Evolutionary conservation across 1,140 invertebrate genomes (phyloP).

Genomic region (Lordiphosa stackelbergi): DNA sequence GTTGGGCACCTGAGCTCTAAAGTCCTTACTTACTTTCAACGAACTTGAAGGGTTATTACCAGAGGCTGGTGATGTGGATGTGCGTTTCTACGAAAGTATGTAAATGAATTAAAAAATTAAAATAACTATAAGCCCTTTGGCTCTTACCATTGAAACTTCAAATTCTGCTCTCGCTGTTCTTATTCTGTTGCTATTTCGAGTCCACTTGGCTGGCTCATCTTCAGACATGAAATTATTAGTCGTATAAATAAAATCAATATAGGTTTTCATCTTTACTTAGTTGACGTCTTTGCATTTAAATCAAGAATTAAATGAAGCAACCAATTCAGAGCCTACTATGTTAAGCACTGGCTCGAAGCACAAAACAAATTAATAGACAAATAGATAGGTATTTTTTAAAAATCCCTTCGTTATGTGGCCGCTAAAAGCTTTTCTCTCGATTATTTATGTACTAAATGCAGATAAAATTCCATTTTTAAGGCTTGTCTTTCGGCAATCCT

Average conservation of each 20-base stretch:
- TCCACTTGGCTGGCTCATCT: background rate
- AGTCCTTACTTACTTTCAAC: constrained; percentile 1
- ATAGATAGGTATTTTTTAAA: background rate
- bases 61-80: too few species aligned
- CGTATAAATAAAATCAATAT: background rate
- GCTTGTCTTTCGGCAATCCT: constrained; percentile 18
- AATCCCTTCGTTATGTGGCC: constrained; percentile 9
- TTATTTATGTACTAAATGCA: constrained; percentile 67
- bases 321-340: constrained; percentile 7
- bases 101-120: too few species aligned
- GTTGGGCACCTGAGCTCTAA: too few species aligned
- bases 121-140: too few species aligned
- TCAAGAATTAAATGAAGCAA: background rate
- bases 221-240: background rate
- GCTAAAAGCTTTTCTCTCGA: constrained; percentile 50
- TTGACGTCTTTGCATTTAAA: background rate
- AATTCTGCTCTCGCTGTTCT: too few species aligned
- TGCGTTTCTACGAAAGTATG: too few species aligned
- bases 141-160: too few species aligned
- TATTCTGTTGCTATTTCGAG: too few species aligned
- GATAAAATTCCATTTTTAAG: constrained; percentile 54
- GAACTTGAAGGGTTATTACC: too few species aligned
- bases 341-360: background rate
- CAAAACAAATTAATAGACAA: constrained; percentile 33
- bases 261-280: background rate